Evolutionary conservation across 2,888 invertebrate genomes (phyloP).

Genomic region (Leptinotarsa peninsularis): DNA sequence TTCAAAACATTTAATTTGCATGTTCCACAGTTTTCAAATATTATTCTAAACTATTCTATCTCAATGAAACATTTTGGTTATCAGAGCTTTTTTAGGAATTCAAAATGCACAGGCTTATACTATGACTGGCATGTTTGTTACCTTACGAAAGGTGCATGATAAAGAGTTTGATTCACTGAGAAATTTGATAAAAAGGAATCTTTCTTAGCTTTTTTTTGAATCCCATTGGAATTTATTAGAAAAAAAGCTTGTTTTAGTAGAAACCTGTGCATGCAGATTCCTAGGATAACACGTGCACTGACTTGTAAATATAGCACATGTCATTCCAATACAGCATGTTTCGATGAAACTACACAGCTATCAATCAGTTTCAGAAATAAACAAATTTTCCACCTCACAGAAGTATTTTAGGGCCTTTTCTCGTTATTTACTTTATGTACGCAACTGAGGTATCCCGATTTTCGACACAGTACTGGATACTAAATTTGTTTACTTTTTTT

Average conservation of each 20-base stretch:
- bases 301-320: conserved; percentile 39
- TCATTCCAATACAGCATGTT: conserved; percentile 29
- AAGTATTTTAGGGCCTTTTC: conserved; percentile 55
- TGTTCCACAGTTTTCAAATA: conserved; percentile 2
- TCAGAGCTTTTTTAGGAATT: background rate
- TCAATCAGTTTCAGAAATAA: conserved; percentile 19
- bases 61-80: background rate
- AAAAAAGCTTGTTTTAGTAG: background rate
- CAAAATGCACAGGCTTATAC: conserved; percentile 16
- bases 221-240: background rate
- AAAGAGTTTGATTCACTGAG: background rate
- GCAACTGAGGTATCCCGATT: conserved; percentile 39
- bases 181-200: too few species aligned
- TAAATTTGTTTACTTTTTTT: background rate
- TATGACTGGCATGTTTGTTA: conserved; percentile 7
- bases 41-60: background rate
- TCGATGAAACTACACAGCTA: conserved; percentile 26
- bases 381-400: conserved; percentile 56
- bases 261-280: conserved; percentile 5
- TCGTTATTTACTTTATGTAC: conserved; percentile 62
- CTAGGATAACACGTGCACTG: conserved; percentile 20
- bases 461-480: conserved; percentile 37
- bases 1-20: conserved; percentile 8
- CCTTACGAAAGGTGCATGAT: background rate
- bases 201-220: too few species aligned